Conservation (phyloP, 2,797 vertebrate species). For the Sternotherus odoratus region DNA sequence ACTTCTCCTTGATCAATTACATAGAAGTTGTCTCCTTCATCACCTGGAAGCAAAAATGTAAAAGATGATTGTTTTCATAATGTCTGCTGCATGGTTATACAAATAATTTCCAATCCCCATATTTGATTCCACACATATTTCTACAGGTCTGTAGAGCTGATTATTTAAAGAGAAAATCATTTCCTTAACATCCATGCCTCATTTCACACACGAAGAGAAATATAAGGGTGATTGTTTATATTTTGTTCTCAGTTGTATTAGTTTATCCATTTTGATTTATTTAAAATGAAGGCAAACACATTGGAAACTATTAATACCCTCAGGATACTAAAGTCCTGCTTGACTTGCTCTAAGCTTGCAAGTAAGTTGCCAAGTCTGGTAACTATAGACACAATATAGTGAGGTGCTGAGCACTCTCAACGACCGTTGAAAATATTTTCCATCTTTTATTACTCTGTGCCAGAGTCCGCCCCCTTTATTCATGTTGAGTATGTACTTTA, state of each 20-base stretch:
- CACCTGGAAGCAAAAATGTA: slow-evolving; percentile 83
- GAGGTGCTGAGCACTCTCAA: slow-evolving; percentile 60
- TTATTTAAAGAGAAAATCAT: slow-evolving; percentile 10
- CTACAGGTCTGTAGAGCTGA: slow-evolving; percentile 33
- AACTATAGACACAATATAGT: slow-evolving; percentile 37
- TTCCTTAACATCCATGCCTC: slow-evolving; percentile 14
- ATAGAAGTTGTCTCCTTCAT: slow-evolving; percentile 99
- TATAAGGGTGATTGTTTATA: fast-evolving
- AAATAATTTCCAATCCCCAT: slow-evolving; percentile 17
- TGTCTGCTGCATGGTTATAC: neutral
- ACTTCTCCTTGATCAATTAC: slow-evolving; percentile 98
- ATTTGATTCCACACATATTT: slow-evolving; percentile 47
- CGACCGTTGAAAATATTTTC: slow-evolving; percentile 65
- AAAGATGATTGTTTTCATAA: slow-evolving; percentile 50
- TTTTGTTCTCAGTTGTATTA: slow-evolving; percentile 31
- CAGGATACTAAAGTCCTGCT: slow-evolving; percentile 30
- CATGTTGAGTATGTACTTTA: neutral
- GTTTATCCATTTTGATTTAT: slow-evolving; percentile 50
- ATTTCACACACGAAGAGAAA: slow-evolving; percentile 36
- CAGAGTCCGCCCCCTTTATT: slow-evolving; percentile 11
- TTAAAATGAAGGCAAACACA: slow-evolving; percentile 36
- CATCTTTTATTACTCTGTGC: slow-evolving; percentile 47
- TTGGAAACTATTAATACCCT: slow-evolving; percentile 23
- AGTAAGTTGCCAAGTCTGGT: slow-evolving; percentile 53
- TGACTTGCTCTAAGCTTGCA: slow-evolving; percentile 5